phyloP scores from a whole-genome alignment of 2,113 vertebrate species.

The Seriola quinqueradiata region DNA sequence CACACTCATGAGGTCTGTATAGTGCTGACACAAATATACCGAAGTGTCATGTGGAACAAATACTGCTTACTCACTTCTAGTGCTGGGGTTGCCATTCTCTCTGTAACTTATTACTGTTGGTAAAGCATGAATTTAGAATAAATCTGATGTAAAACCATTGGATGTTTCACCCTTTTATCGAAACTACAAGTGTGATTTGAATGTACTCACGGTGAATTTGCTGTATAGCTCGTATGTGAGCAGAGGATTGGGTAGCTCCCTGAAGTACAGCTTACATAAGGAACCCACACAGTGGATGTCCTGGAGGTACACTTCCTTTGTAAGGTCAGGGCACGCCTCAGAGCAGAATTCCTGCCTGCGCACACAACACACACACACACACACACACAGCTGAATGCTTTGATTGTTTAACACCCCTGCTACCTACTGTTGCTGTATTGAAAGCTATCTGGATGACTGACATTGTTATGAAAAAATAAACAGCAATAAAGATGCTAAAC shows the following conservation, averaged over 20 bases:
- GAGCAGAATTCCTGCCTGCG: constrained; percentile 97
- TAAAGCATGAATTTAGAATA: neutral
- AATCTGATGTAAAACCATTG: neutral
- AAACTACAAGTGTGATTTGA: constrained; percentile 42
- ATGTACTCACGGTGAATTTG: constrained; percentile 94
- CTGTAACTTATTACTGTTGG: constrained; percentile 1
- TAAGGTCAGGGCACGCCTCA: constrained; percentile 95
- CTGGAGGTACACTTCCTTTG: constrained; percentile 98
- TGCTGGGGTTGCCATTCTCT: neutral
- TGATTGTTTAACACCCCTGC: constrained; percentile 51
- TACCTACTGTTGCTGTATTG: constrained; percentile 27
- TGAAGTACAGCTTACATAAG: constrained; percentile 98
- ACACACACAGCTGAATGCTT: constrained; percentile 57
- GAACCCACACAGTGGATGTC: constrained; percentile 99
- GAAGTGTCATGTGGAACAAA: neutral
- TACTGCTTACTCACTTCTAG: neutral
- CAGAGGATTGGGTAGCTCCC: constrained; percentile 97
- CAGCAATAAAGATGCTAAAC: neutral
- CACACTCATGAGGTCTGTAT: neutral
- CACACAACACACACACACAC: constrained; percentile 62
- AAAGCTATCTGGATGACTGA: neutral
- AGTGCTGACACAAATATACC: neutral
- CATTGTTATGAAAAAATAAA: neutral
- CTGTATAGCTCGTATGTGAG: constrained; percentile 98
- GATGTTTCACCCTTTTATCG: neutral